phyloP scores from a whole-genome alignment of 2,113 vertebrate genomes.

The Notechis scutatus region DNA sequence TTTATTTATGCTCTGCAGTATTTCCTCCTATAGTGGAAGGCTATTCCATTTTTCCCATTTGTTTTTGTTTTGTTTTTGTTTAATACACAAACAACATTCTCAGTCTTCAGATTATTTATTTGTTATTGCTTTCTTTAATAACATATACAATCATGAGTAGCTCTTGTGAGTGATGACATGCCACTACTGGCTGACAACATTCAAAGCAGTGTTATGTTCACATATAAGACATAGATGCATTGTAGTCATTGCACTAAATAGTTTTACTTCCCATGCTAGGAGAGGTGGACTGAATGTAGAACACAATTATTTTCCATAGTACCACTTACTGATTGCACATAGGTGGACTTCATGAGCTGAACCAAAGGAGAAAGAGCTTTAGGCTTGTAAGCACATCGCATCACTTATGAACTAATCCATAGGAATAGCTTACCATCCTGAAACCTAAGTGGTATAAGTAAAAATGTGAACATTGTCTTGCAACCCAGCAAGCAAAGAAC shows the following conservation, averaged over 20 bases:
- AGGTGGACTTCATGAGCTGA: neutral
- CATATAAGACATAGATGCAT: neutral
- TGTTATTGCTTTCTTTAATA: conserved; percentile 50
- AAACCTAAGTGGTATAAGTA: neutral
- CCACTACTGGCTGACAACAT: neutral
- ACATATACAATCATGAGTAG: conserved; percentile 10
- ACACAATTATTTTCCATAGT: neutral
- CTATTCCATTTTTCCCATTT: neutral
- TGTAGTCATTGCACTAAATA: neutral
- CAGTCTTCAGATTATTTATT: neutral
- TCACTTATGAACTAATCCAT: neutral
- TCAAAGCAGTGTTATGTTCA: neutral
- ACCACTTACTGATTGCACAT: neutral
- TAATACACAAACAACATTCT: neutral
- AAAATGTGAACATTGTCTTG: neutral
- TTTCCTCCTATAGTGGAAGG: neutral
- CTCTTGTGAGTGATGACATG: conserved; percentile 8
- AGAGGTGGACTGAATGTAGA: neutral
- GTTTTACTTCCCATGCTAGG: neutral
- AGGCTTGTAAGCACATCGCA: neutral
- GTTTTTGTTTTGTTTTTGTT: neutral
- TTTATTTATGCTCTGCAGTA: neutral
- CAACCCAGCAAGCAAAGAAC: neutral
- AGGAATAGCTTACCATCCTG: neutral
- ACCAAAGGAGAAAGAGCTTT: neutral